Base-by-base conservation (phyloP, 2,113 vertebrate genomes). In the Grus americana region DNA sequence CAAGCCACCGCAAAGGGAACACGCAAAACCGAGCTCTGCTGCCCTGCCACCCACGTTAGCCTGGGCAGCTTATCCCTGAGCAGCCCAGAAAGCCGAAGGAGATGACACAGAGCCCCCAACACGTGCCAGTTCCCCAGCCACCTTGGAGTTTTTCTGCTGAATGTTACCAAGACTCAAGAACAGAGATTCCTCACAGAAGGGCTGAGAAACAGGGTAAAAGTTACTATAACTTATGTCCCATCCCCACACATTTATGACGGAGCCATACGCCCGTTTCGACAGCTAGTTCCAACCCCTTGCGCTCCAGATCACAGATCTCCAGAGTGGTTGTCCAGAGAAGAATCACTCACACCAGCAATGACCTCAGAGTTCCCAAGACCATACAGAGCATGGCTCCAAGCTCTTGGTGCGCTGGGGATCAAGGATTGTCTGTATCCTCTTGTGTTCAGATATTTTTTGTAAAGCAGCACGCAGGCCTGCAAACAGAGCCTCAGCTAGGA, bases 21-120 rank as follows among this genome's bases (percentile, higher is more conserved):
- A 14, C 0, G 1, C 13, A 2, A 62, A 61, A 93, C 40, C 2
- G 3, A 88, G 63, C 78, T 49, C 57, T 67, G 36, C 70, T 66
- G 49, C 46, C 54, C 52, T 42, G 62, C 36, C 0, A 0, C 38
- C 54, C 47, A 4, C 0, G 0, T 55, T 36, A 34, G 11, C 24
- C 61, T 23, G 54, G 57, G 63, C 55, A 50, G 24, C 1, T 0
- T 18, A 52, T 27, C 62, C 78, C 83, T 15, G 10, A 54, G 86
- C 55, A 83, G 63, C 74, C 32, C 79, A 12, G 49, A 46, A 63
- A 79, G 52, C 61, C 70, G 52, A 47, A 62, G 58, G 78, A 73
- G 55, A 14, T 40, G 54, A 66, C 74, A 75, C 57, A 47, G 34
- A 38, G 62, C 15, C 62, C 58, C 62, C 50, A 49, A 74, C 62